A percentile compares a stretch with the other conserved stretches of the same genome.
Evolutionary conservation across 2,113 vertebrate genomes (phyloP).

Genomic region (Pterocles orientalis): DNA sequence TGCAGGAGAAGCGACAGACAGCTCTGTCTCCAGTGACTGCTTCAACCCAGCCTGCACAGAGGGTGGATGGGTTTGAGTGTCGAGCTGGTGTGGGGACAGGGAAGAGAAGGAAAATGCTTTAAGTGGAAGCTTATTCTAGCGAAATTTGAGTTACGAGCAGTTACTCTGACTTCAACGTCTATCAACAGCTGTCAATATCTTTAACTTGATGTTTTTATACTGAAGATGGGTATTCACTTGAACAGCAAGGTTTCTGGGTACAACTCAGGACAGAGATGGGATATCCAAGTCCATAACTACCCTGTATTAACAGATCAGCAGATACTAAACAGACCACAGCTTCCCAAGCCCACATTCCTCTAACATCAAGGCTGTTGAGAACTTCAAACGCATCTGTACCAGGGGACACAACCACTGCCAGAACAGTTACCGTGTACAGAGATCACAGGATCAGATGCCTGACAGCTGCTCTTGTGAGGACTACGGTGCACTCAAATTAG

Average conservation of each 20-base stretch:
- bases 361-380: background rate
- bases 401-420: background rate
- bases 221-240: background rate
- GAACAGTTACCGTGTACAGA: background rate
- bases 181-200: background rate
- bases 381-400: background rate
- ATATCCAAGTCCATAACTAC: background rate
- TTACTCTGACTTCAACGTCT: background rate
- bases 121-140: background rate
- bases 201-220: background rate
- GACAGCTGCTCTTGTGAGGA: background rate
- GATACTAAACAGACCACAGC: background rate
- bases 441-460: background rate
- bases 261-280: background rate
- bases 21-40: background rate
- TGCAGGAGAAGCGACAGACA: background rate
- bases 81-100: background rate
- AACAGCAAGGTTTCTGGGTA: background rate
- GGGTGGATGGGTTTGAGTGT: background rate
- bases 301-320: background rate
- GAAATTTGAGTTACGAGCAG: background rate
- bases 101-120: background rate
- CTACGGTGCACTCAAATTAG: background rate
- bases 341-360: background rate
- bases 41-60: background rate